A percentile compares a stretch with the other conserved stretches of the same genome.
Evolutionary conservation across 64 coral and sea anemone species (phyloP).

Genomic region (Trachythela sp.): DNA sequence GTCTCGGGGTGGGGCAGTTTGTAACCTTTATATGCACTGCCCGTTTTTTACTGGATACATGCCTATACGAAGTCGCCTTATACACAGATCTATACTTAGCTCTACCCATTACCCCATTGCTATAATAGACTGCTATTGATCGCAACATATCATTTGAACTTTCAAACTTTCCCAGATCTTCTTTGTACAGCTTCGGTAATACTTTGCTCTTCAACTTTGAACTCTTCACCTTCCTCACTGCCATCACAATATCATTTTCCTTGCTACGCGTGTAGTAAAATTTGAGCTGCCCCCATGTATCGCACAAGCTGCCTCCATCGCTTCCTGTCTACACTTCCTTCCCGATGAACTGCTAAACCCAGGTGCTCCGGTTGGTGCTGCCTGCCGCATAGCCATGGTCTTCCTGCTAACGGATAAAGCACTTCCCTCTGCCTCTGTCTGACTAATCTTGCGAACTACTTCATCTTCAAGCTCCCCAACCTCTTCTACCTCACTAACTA

Average conservation of each 20-base stretch:
- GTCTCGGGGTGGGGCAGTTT: background rate
- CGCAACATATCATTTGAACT: background rate
- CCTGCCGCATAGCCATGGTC: background rate
- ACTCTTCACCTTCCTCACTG: background rate
- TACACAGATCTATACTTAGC: background rate
- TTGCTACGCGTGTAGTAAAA: background rate
- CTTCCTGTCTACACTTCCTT: background rate
- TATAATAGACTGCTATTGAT: background rate
- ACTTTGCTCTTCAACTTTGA: background rate
- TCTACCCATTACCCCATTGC: background rate
- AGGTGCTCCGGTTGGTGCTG: background rate
- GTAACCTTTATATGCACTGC: conserved; percentile 1
- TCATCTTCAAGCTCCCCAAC: background rate
- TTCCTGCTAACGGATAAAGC: background rate
- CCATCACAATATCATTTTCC: background rate
- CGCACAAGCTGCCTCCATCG: conserved; percentile 4
- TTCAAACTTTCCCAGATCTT: background rate
- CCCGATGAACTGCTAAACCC: background rate
- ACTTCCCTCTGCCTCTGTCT: background rate
- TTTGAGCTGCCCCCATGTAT: background rate
- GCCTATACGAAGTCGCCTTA: background rate
- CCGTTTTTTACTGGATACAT: background rate
- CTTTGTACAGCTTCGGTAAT: background rate
- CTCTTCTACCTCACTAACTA: background rate
- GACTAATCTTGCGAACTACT: background rate